Evolutionary conservation across 2,888 invertebrate genomes (phyloP), one percentile per base, ranked within the genome.

Genomic region (Eremobia ochroleuca): DNA sequence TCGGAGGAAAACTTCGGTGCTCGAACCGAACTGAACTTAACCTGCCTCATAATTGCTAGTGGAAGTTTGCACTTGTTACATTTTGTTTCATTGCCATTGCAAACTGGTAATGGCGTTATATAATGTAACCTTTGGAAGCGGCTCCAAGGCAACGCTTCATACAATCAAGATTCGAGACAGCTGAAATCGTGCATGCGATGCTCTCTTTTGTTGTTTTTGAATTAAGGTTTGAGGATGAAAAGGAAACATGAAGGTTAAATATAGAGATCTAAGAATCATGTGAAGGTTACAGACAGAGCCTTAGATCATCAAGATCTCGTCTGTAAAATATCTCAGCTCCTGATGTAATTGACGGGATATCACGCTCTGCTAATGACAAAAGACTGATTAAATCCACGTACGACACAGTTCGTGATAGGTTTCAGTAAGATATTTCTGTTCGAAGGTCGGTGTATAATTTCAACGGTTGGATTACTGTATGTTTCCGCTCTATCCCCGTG

Each of bases 81-180:
- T 83, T 87, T 86, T 89, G 83, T 87, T 89, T 89, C 88, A 91
- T 86, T 91, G 86, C 85, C 88, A 86, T 85, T 82, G 52, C 43
- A 31, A 90, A 91, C 78, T 70, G 81, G 68, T 88, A 87, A 89
- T 87, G 85, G 85, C 82, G 85, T 89, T 87, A 88, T 64, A 81
- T 86, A 86, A 89, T 85, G 83, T 85, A 85, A 87, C 82, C 85
- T 89, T 88, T 90, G 55, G 40, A 77, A 73, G 74, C 69, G 66
- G 68, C 71, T 78, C 64, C 78, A 87, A 80, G 77, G 80, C 75
- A 67, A 84, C 74, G 73, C 66, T 77, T 74, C 76, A 74, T 76
- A 76, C 79, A 76, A 87, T 89, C 85, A 69, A 85, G 87, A 85
- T 84, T 89, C 77, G 55, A 86, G 87, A 85, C 83, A 82, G 76